phyloP scores from a whole-genome alignment of 64 coral and sea anemone genomes.

The Actinia tenebrosa region DNA sequence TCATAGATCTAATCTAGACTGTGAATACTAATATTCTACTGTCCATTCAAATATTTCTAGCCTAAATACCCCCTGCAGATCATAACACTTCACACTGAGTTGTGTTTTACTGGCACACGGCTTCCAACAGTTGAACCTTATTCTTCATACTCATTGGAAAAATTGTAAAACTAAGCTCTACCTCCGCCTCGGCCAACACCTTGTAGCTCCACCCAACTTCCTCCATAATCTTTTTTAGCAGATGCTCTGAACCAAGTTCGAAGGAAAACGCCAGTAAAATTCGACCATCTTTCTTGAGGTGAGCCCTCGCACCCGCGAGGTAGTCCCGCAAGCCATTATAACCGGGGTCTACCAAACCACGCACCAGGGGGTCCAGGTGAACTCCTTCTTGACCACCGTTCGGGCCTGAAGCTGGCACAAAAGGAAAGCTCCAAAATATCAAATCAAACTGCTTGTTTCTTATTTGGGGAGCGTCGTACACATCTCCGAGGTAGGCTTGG shows the following conservation, averaged over 20 bases:
- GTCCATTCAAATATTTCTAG: not conserved
- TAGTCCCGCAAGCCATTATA: conserved; percentile 21
- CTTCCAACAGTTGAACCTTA: not conserved
- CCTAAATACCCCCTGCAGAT: not conserved
- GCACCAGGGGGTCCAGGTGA: not conserved
- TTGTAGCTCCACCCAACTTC: conserved; percentile 19
- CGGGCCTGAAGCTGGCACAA: too few relatives aligned
- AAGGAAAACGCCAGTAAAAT: conserved; percentile 30
- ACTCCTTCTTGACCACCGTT: not conserved
- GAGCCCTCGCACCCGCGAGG: conserved; percentile 1
- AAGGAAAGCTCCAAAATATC: conserved; percentile 30
- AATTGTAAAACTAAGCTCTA: not conserved
- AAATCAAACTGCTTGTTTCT: conserved; percentile 5
- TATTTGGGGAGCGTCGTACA: not conserved
- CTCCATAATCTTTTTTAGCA: not conserved
- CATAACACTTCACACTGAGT: not conserved
- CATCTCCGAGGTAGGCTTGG: not conserved
- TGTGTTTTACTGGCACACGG: not conserved
- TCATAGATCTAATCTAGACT: not conserved
- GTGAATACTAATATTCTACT: not conserved
- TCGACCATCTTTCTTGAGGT: conserved; percentile 11
- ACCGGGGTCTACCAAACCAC: conserved; percentile 5
- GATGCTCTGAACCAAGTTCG: conserved; percentile 13
- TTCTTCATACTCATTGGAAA: conserved; percentile 15
- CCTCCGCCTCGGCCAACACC: conserved; percentile 16